Percentiles rank a stretch among this genome's conserved stretches.
Evolutionary conservation across 2,888 invertebrate species (phyloP).

Genomic region (Drosophila sordidapex): DNA sequence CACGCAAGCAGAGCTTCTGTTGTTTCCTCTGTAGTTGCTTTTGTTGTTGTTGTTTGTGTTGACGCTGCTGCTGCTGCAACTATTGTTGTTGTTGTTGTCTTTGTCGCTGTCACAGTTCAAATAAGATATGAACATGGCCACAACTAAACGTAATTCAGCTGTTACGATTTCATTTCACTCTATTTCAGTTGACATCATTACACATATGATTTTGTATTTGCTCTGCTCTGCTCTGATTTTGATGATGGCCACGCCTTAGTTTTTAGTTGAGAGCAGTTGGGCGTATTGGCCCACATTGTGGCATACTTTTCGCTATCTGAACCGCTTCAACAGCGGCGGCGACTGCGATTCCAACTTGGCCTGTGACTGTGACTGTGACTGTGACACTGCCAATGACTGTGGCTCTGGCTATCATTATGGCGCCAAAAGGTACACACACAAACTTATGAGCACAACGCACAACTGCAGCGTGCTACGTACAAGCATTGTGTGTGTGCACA

Average conservation of each 20-base stretch:
- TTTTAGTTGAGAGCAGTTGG: conserved; percentile 24
- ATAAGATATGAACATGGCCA: conserved; percentile 79
- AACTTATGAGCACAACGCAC: conserved; percentile 21
- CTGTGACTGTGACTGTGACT: conserved; percentile 12
- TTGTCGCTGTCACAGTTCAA: conserved; percentile 66
- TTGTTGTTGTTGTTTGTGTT: background rate
- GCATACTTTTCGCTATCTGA: conserved; percentile 7
- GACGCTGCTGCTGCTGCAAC: conserved; percentile 2
- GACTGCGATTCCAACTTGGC: conserved; percentile 1
- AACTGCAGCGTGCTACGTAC: conserved; percentile 13
- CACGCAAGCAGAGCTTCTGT: conserved; percentile 35
- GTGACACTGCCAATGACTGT: conserved; percentile 21
- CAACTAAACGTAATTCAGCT: conserved; percentile 13
- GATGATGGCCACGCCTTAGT: background rate
- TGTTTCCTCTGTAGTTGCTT: conserved; percentile 17
- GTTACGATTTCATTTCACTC: conserved; percentile 38
- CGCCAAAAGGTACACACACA: conserved; percentile 39
- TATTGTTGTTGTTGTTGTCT: conserved; percentile 20
- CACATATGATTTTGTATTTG: conserved; percentile 35
- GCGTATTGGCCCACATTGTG: conserved; percentile 11
- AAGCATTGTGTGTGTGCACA: background rate
- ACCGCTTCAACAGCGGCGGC: conserved; percentile 36
- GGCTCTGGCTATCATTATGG: conserved; percentile 54
- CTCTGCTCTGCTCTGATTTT: conserved; percentile 6
- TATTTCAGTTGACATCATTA: conserved; percentile 58